Conservation (phyloP, 2,113 vertebrate genomes). For the Mesoclemmys tuberculata region DNA sequence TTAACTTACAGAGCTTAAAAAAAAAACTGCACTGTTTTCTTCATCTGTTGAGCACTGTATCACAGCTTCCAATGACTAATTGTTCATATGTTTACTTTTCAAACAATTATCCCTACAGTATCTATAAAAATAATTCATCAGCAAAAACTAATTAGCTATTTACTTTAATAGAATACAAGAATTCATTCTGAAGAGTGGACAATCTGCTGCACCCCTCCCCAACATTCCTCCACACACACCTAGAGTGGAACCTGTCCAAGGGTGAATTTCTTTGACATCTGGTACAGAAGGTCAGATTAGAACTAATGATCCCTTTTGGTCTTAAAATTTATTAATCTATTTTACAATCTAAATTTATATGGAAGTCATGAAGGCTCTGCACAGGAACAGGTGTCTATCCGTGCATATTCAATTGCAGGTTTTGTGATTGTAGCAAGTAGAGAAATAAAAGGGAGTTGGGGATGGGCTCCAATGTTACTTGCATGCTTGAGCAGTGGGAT, state of each 20-base stretch:
- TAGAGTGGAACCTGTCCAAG: too few relatives aligned
- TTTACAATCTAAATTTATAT: neutral
- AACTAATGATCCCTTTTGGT: neutral
- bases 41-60: conserved; percentile 8
- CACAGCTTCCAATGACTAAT: neutral
- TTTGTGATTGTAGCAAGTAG: neutral
- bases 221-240: too few relatives aligned
- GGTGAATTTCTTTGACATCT: neutral
- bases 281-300: neutral
- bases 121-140: conserved; percentile 2
- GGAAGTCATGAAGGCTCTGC: neutral
- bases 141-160: neutral
- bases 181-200: neutral
- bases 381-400: neutral
- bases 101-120: neutral
- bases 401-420: neutral
- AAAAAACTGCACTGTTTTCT: neutral
- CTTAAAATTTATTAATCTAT: neutral
- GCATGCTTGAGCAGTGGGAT: neutral
- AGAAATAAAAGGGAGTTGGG: neutral
- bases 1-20: conserved; percentile 53
- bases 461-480: neutral
- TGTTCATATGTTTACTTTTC: conserved; percentile 2
- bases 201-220: neutral
- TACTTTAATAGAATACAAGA: neutral